Percentiles rank a stretch among this genome's conserved stretches.
Conservation (phyloP, 2,797 vertebrate species). For the Silurus lanzhouensis region DNA sequence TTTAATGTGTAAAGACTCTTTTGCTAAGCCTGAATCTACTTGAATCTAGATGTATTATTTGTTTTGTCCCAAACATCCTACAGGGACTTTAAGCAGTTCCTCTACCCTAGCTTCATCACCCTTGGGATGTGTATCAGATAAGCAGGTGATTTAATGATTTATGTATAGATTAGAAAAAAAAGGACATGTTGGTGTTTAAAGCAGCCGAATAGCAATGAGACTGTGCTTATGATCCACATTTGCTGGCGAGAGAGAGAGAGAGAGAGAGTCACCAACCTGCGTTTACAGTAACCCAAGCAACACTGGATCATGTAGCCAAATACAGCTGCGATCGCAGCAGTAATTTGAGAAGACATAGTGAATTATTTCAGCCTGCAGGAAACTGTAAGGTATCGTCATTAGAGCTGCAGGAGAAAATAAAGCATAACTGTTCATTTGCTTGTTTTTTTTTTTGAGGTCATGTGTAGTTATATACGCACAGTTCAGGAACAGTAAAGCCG, state of each 20-base stretch:
- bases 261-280: background rate
- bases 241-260: background rate
- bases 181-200: background rate
- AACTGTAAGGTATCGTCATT: background rate
- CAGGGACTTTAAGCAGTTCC: background rate
- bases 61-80: background rate
- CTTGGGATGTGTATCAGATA: background rate
- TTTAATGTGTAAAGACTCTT: background rate
- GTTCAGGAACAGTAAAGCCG: background rate
- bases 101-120: background rate
- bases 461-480: background rate
- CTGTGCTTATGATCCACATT: background rate
- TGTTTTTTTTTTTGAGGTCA: background rate
- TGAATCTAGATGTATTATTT: background rate
- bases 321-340: background rate
- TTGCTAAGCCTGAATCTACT: background rate
- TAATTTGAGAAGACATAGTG: constrained; percentile 1
- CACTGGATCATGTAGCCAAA: background rate
- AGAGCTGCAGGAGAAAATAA: background rate
- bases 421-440: background rate
- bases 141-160: constrained; percentile 3
- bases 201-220: background rate
- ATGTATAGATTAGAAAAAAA: background rate
- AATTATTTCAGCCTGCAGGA: background rate
- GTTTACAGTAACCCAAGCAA: constrained; percentile 3